phyloP scores from a whole-genome alignment of 1,140 invertebrate species.

The Fopius arisanus region DNA sequence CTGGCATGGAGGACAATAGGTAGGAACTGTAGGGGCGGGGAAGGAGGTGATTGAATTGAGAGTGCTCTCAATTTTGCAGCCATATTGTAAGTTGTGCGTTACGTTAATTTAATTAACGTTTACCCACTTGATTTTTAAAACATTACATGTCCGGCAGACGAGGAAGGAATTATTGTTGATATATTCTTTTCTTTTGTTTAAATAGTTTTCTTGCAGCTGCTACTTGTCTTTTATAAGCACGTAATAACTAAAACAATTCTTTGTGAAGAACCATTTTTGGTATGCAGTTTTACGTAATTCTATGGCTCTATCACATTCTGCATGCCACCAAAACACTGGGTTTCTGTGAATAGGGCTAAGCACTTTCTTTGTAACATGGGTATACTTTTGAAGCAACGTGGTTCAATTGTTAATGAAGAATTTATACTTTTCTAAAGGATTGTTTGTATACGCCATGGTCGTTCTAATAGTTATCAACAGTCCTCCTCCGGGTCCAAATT shows the following conservation, averaged over 20 bases:
- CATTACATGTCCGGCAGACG: background rate
- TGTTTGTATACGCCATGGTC: no score
- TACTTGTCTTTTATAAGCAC: slow-evolving; percentile 9
- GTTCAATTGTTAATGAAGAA: no score
- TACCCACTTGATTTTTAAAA: background rate
- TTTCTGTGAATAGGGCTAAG: background rate
- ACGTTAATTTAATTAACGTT: background rate
- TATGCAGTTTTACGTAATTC: background rate
- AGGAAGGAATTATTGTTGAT: background rate
- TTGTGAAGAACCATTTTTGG: slow-evolving; percentile 17
- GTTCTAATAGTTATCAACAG: no score
- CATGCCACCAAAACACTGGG: slow-evolving; percentile 25
- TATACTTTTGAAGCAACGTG: no score
- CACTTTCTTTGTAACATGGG: no score
- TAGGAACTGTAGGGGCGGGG: background rate
- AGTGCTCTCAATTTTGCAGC: background rate
- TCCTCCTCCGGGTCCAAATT: slow-evolving; percentile 9
- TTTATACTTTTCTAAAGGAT: no score
- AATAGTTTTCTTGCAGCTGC: slow-evolving; percentile 7
- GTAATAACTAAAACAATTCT: background rate
- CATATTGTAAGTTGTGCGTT: background rate
- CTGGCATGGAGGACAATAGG: background rate
- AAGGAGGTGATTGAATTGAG: background rate
- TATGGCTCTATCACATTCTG: slow-evolving; percentile 2
- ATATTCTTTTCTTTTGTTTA: slow-evolving; percentile 16